A percentile compares a stretch with the other conserved stretches of the same genome.
These are phyloP conservation scores for Pterostichus niger DNA, from an alignment of 2,888 invertebrate species.

Conservation along the genomic window DNA sequence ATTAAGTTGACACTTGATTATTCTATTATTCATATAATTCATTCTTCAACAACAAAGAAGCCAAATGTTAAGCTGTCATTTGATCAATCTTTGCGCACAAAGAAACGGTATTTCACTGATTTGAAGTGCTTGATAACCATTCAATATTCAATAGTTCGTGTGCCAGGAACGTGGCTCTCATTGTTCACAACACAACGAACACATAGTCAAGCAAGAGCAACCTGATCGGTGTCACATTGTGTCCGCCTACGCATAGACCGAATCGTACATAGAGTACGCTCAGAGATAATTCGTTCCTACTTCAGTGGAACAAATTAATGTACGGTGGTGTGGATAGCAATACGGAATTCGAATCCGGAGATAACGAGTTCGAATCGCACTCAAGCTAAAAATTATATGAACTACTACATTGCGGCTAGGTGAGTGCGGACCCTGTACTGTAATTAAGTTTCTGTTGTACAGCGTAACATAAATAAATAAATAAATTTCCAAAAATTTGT, in stretches of 20 bases:
- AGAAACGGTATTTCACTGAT: neutral
- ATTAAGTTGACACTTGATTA: slow-evolving; percentile 26
- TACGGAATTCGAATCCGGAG: too few relatives aligned
- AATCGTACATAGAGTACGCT: neutral
- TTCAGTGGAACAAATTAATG: too few relatives aligned
- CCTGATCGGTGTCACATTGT: slow-evolving; percentile 10
- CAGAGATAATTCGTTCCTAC: neutral
- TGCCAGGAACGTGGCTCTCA: slow-evolving; percentile 20
- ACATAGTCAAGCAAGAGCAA: neutral
- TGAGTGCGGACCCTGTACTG: too few relatives aligned
- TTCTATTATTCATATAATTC: slow-evolving; percentile 22
- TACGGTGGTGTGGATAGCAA: too few relatives aligned
- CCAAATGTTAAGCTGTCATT: slow-evolving; percentile 43
- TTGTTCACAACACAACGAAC: too few relatives aligned
- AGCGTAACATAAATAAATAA: too few relatives aligned
- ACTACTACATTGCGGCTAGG: too few relatives aligned
- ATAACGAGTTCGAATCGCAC: too few relatives aligned
- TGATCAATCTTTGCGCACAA: slow-evolving; percentile 3
- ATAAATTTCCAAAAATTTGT: too few relatives aligned
- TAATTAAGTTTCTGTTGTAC: too few relatives aligned
- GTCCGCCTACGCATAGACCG: neutral
- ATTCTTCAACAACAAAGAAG: slow-evolving; percentile 43
- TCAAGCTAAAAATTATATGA: too few relatives aligned
- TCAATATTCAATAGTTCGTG: slow-evolving; percentile 45
- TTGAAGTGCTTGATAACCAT: slow-evolving; percentile 16